Conservation (phyloP, 1,140 invertebrate genomes). For the Dinothrombium tinctorium region DNA sequence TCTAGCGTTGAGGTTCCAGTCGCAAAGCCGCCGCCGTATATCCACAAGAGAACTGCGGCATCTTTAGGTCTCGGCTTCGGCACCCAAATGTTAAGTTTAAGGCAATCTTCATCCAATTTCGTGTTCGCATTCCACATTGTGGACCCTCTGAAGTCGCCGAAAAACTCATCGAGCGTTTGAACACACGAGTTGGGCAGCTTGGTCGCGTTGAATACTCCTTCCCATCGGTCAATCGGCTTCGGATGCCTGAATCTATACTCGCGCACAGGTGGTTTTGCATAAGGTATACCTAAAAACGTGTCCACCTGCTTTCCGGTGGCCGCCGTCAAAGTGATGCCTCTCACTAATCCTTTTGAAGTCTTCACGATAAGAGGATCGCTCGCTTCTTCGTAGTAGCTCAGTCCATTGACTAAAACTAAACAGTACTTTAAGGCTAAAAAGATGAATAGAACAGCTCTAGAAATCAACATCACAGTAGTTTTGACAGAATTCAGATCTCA, state of each 20-base stretch:
- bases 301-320: constrained; percentile 49
- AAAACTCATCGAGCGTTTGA: constrained; percentile 66
- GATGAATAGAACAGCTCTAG: too few species aligned
- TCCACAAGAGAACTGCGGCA: constrained; percentile 72
- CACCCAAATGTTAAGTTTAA: constrained; percentile 73
- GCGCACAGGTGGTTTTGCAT: constrained; percentile 72
- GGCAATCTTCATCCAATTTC: constrained; percentile 70
- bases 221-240: constrained; percentile 52
- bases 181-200: constrained; percentile 64
- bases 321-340: constrained; percentile 45
- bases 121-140: constrained; percentile 83
- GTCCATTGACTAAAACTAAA: too few species aligned
- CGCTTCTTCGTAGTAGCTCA: too few species aligned
- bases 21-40: constrained; percentile 89
- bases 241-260: constrained; percentile 65
- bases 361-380: constrained; percentile 46
- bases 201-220: constrained; percentile 41
- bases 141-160: constrained; percentile 63
- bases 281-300: constrained; percentile 72
- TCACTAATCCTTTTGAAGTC: constrained; percentile 50
- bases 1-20: constrained; percentile 59
- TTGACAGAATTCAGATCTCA: too few species aligned
- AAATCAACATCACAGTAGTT: too few species aligned
- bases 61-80: constrained; percentile 30
- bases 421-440: too few species aligned